Evolutionary conservation across 2,888 invertebrate species (phyloP), one percentile per base, ranked within the genome.

Genomic region (Axea sp.): DNA sequence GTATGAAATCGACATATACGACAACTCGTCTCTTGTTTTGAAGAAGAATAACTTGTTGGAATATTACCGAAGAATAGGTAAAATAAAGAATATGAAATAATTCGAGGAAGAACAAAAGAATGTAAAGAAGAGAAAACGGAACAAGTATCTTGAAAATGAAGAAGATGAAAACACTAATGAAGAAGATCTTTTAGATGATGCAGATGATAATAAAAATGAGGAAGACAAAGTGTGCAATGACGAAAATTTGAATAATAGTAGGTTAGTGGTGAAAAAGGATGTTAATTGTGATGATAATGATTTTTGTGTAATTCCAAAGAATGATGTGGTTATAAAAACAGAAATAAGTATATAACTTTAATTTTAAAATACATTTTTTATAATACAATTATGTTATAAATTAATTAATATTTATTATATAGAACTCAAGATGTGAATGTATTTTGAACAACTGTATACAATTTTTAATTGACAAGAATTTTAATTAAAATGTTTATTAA

Each of bases 1-100:
- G 47, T 47, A 11, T 47, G 60, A 12, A 47, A 7, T 60, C 60
- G 1, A 30, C 22, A 2, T 47, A 37, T 0, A 60, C 47, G 2
- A 49, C n/a, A n/a, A n/a, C n/a, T n/a, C 49, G 0, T 15, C 47
- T 0, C 17, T 37, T 5, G 37, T 60, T 35, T 30, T 60, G 15
- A 59, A 45, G 12, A 22, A 59, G 11, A 11, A 33, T 1, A 43
- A 59, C 17, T 14, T 45, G 9, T 8, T 12, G 2, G 24, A 35
- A 3, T 35, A 31, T 17, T 24, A 43, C 4, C 14, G 24, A 22
- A 33, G 59, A n/a, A 26, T 26, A 14, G 39, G 55, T 0, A 55
- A 39, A 11, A 2, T 3, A 7, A 53, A 37, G 4, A 53, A 15
- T 19, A 2, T n/a, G 0, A 8, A 55, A n/a, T 39, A 55, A 8